Evolutionary conservation across 2,113 vertebrate genomes (phyloP).

Genomic region (Oryzias javanicus): DNA sequence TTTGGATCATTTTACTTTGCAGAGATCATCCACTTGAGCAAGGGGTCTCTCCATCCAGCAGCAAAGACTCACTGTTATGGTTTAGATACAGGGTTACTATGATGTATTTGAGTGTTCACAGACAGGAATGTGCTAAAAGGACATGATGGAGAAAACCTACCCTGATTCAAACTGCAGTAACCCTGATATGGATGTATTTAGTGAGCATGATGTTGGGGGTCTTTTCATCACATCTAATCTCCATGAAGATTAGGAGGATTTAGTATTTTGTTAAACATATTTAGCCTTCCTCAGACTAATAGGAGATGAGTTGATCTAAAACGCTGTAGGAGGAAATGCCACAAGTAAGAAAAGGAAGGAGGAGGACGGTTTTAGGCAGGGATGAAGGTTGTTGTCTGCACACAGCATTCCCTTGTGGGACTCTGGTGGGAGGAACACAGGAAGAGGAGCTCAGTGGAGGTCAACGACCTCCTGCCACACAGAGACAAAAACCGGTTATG

Average conservation of each 20-base stretch:
- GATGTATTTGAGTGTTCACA: slow-evolving; percentile 55
- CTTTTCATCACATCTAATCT: too few species aligned
- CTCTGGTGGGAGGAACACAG: slow-evolving; percentile 41
- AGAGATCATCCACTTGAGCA: slow-evolving; percentile 61
- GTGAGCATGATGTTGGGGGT: too few species aligned
- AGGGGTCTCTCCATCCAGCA: slow-evolving; percentile 37
- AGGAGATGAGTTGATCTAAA: too few species aligned
- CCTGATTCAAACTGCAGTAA: slow-evolving; percentile 11
- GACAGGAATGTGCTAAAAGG: slow-evolving; percentile 46
- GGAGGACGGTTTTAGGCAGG: slow-evolving; percentile 34
- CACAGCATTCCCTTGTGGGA: slow-evolving; percentile 37
- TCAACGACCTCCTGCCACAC: slow-evolving; percentile 55
- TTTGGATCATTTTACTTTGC: slow-evolving; percentile 58
- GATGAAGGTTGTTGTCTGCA: slow-evolving; percentile 45
- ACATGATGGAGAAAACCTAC: slow-evolving; percentile 32
- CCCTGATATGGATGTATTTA: background rate
- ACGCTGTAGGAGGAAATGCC: slow-evolving; percentile 23
- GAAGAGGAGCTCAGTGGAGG: slow-evolving; percentile 58
- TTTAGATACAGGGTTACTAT: slow-evolving; percentile 33
- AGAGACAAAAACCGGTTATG: slow-evolving; percentile 34
- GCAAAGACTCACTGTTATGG: slow-evolving; percentile 34
- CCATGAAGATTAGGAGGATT: too few species aligned
- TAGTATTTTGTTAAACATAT: too few species aligned
- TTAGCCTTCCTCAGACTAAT: too few species aligned
- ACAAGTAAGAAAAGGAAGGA: slow-evolving; percentile 34